Percentiles rank a stretch among this genome's conserved stretches.
phyloP scores from a whole-genome alignment of 1,140 invertebrate species.

The Drosophila fuyamai region DNA sequence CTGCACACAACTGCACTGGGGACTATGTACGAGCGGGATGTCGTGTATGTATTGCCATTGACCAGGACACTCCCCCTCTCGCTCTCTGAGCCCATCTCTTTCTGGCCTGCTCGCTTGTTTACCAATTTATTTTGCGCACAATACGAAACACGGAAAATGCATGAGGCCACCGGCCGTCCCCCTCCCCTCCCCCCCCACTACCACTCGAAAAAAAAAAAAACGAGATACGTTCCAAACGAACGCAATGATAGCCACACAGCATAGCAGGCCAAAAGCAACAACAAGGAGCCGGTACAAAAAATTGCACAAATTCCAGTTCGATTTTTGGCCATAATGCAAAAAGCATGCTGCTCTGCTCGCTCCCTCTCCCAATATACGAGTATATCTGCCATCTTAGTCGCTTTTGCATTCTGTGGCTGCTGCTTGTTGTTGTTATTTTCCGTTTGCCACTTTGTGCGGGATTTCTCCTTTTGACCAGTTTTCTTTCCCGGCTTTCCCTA shows the following conservation, averaged over 20 bases:
- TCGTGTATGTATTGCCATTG: conserved; percentile 76
- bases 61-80: conserved; percentile 44
- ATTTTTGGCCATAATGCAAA: conserved; percentile 77
- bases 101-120: conserved; percentile 70
- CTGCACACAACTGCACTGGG: conserved; percentile 32
- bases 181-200: conserved; percentile 9
- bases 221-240: conserved; percentile 37
- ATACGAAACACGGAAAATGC: conserved; percentile 81
- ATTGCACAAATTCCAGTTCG: conserved; percentile 72
- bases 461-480: conserved; percentile 45
- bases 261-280: conserved; percentile 34
- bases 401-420: conserved; percentile 7
- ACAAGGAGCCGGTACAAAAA: conserved; percentile 25
- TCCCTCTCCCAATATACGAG: neutral
- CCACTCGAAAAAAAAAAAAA: conserved; percentile 16
- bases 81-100: conserved; percentile 22
- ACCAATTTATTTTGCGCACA: conserved; percentile 82
- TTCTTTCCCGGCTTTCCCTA: conserved; percentile 24
- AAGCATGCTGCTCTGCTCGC: conserved; percentile 11
- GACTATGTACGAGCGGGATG: conserved; percentile 61
- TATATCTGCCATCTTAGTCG: conserved; percentile 18
- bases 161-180: conserved; percentile 44
- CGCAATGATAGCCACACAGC: conserved; percentile 71
- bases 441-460: conserved; percentile 75
- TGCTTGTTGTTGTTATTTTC: conserved; percentile 39